These are phyloP conservation scores for Drosophila sulfurigaster DNA, from an alignment of 1,140 invertebrate genomes.

Conservation along the genomic window DNA sequence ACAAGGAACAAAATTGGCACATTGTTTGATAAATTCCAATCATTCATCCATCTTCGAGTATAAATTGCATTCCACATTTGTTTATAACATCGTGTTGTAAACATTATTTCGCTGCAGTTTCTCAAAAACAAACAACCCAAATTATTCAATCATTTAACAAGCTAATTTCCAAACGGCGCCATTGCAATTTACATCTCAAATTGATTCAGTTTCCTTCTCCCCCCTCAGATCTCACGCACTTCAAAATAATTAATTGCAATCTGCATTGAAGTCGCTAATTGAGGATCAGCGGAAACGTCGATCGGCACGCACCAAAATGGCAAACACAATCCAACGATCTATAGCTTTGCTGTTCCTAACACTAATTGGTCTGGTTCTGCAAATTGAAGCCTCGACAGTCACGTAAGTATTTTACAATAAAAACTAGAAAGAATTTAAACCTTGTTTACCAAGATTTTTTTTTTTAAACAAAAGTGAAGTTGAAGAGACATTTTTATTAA, in stretches of 20 bases:
- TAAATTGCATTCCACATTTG: slow-evolving; percentile 22
- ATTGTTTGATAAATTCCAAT: slow-evolving; percentile 45
- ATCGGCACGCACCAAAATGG: slow-evolving; percentile 52
- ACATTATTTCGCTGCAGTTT: slow-evolving; percentile 43
- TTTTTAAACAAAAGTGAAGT: too few species aligned
- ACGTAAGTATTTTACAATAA: slow-evolving; percentile 52
- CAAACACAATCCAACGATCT: slow-evolving; percentile 43
- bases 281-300: slow-evolving; percentile 28
- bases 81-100: slow-evolving; percentile 29
- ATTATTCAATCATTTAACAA: slow-evolving; percentile 8
- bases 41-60: slow-evolving; percentile 8
- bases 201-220: slow-evolving; percentile 43
- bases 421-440: too few species aligned
- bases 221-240: slow-evolving; percentile 49
- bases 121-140: background rate
- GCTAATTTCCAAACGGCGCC: slow-evolving; percentile 26
- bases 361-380: slow-evolving; percentile 58
- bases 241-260: slow-evolving; percentile 37
- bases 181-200: slow-evolving; percentile 33
- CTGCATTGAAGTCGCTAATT: slow-evolving; percentile 45
- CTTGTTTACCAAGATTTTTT: too few species aligned
- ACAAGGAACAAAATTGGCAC: slow-evolving; percentile 59
- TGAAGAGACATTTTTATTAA: too few species aligned
- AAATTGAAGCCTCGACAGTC: slow-evolving; percentile 37
- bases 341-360: slow-evolving; percentile 51